phyloP scores from a whole-genome alignment of 2,113 vertebrate species.

The Bubo blakistoni region DNA sequence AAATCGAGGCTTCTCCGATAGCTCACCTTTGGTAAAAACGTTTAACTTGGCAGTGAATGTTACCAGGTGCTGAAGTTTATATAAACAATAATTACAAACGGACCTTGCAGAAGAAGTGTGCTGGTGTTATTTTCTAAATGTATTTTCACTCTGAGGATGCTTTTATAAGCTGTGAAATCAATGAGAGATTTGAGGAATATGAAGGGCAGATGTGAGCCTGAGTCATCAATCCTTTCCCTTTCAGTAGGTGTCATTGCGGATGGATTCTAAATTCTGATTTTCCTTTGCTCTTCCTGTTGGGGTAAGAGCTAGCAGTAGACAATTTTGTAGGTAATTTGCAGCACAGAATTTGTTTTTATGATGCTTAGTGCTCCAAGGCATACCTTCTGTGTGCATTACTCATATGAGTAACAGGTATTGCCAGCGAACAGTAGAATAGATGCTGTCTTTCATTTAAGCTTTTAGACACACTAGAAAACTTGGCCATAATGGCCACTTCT shows the following conservation, averaged over 20 bases:
- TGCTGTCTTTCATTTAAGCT: not conserved
- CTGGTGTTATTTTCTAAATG: not conserved
- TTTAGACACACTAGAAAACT: not conserved
- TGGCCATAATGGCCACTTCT: not conserved
- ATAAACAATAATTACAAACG: not conserved
- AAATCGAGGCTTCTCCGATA: not conserved
- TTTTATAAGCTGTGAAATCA: not conserved
- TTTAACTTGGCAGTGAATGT: not conserved
- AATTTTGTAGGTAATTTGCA: not conserved
- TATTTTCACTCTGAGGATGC: not conserved
- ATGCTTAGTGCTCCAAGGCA: not conserved
- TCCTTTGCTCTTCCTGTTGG: not conserved
- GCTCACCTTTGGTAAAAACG: not conserved
- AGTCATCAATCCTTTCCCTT: constrained; percentile 42
- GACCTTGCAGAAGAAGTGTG: not conserved
- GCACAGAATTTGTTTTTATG: not conserved
- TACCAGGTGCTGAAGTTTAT: not conserved
- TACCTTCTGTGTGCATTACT: not conserved
- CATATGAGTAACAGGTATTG: not conserved
- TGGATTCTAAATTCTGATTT: constrained; percentile 6
- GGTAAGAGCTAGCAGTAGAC: not conserved
- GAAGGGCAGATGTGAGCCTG: constrained; percentile 48
- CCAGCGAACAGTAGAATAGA: not conserved
- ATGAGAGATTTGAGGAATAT: not conserved
- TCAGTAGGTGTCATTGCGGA: constrained; percentile 57